Evolutionary conservation across 2,888 invertebrate genomes (phyloP).

Genomic region (Acrocera orbiculus): DNA sequence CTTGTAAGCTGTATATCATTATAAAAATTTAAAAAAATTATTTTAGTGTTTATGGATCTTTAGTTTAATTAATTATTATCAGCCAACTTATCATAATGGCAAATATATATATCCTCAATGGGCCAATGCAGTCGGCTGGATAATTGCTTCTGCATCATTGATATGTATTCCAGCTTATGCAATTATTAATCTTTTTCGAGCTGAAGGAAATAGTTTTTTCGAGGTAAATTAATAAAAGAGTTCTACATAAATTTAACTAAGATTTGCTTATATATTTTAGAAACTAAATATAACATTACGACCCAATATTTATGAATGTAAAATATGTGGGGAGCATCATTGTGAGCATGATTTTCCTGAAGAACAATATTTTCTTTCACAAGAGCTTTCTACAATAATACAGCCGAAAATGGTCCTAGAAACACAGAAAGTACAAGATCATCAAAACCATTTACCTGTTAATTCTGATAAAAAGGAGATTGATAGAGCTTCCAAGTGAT

Average conservation of each 20-base stretch:
- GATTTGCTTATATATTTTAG: conserved; percentile 28
- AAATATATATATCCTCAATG: conserved; percentile 62
- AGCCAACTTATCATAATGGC: conserved; percentile 69
- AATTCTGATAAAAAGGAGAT: no score
- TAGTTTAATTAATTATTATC: conserved; percentile 71
- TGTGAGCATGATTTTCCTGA: conserved; percentile 46
- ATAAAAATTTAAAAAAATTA: not conserved
- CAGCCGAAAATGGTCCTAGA: conserved; percentile 11
- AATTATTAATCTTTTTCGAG: conserved; percentile 47
- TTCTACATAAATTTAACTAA: not conserved
- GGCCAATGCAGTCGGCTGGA: conserved; percentile 77
- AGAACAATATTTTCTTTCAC: conserved; percentile 32
- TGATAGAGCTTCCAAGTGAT: no score
- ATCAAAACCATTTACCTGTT: no score
- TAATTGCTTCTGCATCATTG: conserved; percentile 63
- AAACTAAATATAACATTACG: conserved; percentile 58
- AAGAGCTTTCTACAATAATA: conserved; percentile 23
- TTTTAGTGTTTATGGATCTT: conserved; percentile 70
- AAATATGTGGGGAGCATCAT: conserved; percentile 56
- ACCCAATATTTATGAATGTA: conserved; percentile 58
- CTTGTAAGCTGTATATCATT: not conserved
- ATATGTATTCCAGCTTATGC: conserved; percentile 74
- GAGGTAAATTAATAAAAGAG: conserved; percentile 50
- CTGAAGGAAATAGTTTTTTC: conserved; percentile 50
- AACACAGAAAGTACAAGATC: conserved; percentile 1